Percentiles rank a stretch among this genome's conserved stretches.
phyloP scores from a whole-genome alignment of 2,888 invertebrate genomes.

The Drosophila paracracens region DNA sequence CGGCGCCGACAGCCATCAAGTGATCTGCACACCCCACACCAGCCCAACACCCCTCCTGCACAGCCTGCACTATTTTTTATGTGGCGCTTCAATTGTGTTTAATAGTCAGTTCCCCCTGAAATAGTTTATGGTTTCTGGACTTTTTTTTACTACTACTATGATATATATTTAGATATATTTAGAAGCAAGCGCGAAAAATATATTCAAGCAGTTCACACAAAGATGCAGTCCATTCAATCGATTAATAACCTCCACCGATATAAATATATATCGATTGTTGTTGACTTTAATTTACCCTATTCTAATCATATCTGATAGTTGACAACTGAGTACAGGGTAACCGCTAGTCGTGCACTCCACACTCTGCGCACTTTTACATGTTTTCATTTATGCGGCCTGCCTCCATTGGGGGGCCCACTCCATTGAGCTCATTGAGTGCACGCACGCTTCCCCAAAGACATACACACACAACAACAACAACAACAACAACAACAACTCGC shows the following conservation, averaged over 20 bases:
- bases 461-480: slow-evolving; percentile 6
- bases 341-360: slow-evolving; percentile 1
- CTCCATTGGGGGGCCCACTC: slow-evolving; percentile 44
- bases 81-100: slow-evolving; percentile 74
- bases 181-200: background rate
- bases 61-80: slow-evolving; percentile 32
- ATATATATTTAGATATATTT: background rate
- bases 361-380: background rate
- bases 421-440: slow-evolving; percentile 55
- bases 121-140: background rate
- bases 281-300: background rate
- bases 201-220: background rate
- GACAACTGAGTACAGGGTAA: background rate
- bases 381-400: slow-evolving; percentile 51
- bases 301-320: background rate
- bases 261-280: accelerated
- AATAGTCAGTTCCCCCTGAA: slow-evolving; percentile 47
- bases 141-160: background rate
- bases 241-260: background rate
- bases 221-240: background rate
- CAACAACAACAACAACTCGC: background rate
- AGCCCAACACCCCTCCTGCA: background rate
- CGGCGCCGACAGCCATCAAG: slow-evolving; percentile 51
- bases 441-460: slow-evolving; percentile 50
- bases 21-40: background rate